Evolutionary conservation across 2,888 invertebrate genomes (phyloP).

Genomic region (Nemapogon koenigi): DNA sequence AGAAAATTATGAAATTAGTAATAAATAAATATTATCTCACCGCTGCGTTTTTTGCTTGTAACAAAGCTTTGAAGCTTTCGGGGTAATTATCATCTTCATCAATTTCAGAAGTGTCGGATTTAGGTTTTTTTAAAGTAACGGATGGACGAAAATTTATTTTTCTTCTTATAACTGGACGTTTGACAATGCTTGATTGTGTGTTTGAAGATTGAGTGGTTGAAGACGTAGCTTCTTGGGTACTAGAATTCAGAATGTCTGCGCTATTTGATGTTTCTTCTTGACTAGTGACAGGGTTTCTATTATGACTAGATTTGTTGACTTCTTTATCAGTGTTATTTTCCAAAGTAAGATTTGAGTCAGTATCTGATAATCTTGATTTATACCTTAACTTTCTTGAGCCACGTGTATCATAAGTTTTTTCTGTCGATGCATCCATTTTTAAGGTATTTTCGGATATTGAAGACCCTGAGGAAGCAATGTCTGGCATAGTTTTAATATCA

Average conservation of each 20-base stretch:
- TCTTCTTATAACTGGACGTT: conserved; percentile 33
- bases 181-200: conserved; percentile 16
- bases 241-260: not conserved
- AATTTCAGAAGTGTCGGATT: conserved; percentile 49
- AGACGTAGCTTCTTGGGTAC: conserved; percentile 1
- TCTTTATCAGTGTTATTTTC: conserved; percentile 34
- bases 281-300: conserved; percentile 37
- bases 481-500: conserved; percentile 28
- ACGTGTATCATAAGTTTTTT: conserved; percentile 34
- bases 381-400: conserved; percentile 42
- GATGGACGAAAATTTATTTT: conserved; percentile 29
- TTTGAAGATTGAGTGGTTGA: not conserved
- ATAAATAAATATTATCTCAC: conserved; percentile 30
- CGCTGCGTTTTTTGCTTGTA: conserved; percentile 66
- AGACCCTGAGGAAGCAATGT: conserved; percentile 42
- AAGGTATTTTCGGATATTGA: conserved; percentile 24
- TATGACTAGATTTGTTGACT: conserved; percentile 46
- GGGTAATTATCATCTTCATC: conserved; percentile 71
- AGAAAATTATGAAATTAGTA: not conserved
- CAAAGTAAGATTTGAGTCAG: conserved; percentile 46
- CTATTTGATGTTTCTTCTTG: conserved; percentile 27
- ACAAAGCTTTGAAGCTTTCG: conserved; percentile 68
- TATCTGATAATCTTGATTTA: conserved; percentile 36
- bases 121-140: conserved; percentile 23
- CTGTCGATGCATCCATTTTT: conserved; percentile 26